Percentiles rank a stretch among this genome's conserved stretches.
Evolutionary conservation across 2,797 vertebrate genomes (phyloP).

Genomic region (Malurus leucopterus): DNA sequence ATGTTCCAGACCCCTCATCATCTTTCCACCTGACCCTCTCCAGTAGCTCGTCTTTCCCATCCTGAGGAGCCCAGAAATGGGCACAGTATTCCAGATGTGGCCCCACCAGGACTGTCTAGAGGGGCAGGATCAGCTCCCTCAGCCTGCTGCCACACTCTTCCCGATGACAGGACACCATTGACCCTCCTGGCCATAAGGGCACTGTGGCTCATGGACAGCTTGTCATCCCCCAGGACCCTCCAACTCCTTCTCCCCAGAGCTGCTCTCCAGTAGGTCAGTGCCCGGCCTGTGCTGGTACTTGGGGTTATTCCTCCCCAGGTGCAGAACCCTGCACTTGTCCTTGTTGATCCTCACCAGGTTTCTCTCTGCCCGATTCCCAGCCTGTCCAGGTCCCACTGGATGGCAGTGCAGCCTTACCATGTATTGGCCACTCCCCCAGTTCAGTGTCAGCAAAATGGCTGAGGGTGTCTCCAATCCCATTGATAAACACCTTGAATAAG

Average conservation of each 20-base stretch:
- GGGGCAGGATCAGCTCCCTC: background rate
- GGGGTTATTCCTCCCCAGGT: background rate
- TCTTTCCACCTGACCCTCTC: background rate
- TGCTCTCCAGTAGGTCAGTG: background rate
- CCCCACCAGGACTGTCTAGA: background rate
- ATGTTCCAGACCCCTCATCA: background rate
- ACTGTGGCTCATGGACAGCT: background rate
- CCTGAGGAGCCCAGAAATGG: background rate
- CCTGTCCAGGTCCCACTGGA: accelerated
- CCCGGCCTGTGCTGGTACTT: background rate
- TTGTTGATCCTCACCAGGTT: accelerated
- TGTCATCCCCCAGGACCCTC: background rate
- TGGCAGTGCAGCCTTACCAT: background rate
- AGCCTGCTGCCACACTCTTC: background rate
- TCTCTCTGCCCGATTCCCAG: background rate
- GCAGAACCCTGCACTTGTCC: background rate
- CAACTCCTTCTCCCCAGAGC: background rate
- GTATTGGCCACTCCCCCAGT: background rate
- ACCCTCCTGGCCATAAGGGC: background rate
- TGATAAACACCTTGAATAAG: background rate
- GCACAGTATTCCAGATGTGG: background rate
- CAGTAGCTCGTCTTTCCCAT: background rate
- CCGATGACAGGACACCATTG: accelerated
- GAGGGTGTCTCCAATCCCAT: background rate
- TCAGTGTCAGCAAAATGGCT: background rate